A percentile compares a stretch with the other conserved stretches of the same genome.
Conservation (phyloP, 1,140 invertebrate species). For the Aphis gossypii region DNA sequence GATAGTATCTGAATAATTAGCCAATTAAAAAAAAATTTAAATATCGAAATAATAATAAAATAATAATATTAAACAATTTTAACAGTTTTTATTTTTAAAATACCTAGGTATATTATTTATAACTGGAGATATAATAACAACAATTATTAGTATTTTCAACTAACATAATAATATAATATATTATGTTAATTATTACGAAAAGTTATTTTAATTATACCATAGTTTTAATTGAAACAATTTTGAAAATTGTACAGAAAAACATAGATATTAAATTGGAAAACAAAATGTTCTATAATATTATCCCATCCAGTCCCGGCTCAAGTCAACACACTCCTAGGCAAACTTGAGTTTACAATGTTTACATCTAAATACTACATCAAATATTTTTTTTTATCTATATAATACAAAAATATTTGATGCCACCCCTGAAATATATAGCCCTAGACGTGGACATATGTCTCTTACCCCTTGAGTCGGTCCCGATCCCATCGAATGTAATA, state of each 20-base stretch:
- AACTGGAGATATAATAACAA: constrained; percentile 3
- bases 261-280: background rate
- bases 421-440: too few species aligned
- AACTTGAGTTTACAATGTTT: too few species aligned
- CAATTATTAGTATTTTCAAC: background rate
- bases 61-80: background rate
- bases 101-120: background rate
- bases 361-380: too few species aligned
- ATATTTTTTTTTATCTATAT: too few species aligned
- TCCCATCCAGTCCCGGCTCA: background rate
- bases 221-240: background rate
- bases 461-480: too few species aligned
- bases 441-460: too few species aligned
- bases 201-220: background rate
- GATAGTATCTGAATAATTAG: background rate
- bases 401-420: too few species aligned
- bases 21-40: background rate
- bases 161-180: background rate
- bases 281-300: background rate
- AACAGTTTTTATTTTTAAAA: background rate
- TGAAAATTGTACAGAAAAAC: background rate
- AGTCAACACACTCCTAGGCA: too few species aligned
- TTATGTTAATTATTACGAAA: background rate
- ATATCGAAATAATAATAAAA: background rate
- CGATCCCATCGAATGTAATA: background rate